Evolutionary conservation across 2,888 invertebrate genomes (phyloP).

Genomic region (Plusia festucae): DNA sequence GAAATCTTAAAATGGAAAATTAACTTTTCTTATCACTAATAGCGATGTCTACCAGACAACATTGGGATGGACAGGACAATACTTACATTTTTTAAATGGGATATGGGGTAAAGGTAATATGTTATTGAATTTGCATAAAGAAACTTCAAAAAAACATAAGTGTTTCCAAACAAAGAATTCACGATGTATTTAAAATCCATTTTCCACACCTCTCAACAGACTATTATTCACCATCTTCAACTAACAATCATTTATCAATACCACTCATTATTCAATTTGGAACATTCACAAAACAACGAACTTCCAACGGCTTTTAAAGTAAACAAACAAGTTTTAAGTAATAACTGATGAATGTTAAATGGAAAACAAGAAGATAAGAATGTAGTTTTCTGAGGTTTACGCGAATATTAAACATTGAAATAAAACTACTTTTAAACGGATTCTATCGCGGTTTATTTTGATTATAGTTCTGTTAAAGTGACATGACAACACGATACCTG

Average conservation of each 20-base stretch:
- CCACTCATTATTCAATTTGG: neutral
- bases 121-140: neutral
- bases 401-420: no score
- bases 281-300: conserved; percentile 9
- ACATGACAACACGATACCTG: no score
- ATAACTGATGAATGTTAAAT: conserved; percentile 16
- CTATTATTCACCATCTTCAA: neutral
- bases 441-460: no score
- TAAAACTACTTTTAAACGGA: no score
- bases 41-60: no score
- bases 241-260: conserved; percentile 5
- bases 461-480: no score
- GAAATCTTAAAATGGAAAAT: no score
- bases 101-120: no score
- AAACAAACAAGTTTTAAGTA: conserved; percentile 27
- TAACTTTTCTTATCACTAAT: no score
- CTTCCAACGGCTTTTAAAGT: conserved; percentile 11
- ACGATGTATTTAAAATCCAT: neutral
- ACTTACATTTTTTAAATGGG: no score
- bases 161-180: conserved; percentile 4
- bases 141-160: neutral
- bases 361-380: conserved; percentile 40
- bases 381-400: no score
- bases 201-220: neutral
- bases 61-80: no score